Evolutionary conservation across 2,797 vertebrate genomes (phyloP).

Genomic region (Propithecus perrieri): DNA sequence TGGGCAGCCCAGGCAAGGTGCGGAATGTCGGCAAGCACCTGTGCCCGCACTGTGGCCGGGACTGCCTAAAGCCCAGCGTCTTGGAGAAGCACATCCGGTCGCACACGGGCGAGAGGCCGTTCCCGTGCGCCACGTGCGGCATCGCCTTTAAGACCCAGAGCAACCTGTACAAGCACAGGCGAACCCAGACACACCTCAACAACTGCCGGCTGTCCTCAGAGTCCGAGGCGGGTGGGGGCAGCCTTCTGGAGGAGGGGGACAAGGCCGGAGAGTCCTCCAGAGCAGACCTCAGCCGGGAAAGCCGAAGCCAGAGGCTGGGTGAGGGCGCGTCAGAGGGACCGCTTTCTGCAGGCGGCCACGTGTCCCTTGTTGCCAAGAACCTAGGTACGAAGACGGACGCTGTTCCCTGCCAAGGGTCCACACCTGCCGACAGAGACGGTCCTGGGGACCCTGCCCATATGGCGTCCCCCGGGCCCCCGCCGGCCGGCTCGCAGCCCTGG

Average conservation of each 20-base stretch:
- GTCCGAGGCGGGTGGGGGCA: conserved; percentile 84
- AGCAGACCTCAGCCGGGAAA: background rate
- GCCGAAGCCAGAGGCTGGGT: background rate
- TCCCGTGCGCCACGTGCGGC: conserved; percentile 93
- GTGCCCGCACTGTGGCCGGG: conserved; percentile 94
- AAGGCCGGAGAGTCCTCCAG: conserved; percentile 79
- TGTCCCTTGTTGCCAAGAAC: conserved; percentile 54
- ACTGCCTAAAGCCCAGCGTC: conserved; percentile 98
- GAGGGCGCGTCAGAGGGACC: background rate
- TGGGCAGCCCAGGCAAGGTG: conserved; percentile 83
- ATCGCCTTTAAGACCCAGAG: conserved; percentile 99
- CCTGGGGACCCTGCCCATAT: conserved; percentile 24
- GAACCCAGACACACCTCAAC: conserved; percentile 94
- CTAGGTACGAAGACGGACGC: background rate
- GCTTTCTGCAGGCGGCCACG: background rate
- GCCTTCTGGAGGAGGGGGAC: conserved; percentile 83
- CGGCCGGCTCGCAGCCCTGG: conserved; percentile 52
- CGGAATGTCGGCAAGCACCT: conserved; percentile 92
- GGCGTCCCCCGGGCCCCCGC: conserved; percentile 58
- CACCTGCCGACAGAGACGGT: conserved; percentile 66
- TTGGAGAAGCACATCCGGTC: conserved; percentile 97
- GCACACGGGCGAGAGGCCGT: conserved; percentile 97
- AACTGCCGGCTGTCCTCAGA: conserved; percentile 90
- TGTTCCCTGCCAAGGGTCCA: background rate
- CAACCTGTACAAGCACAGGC: conserved; percentile 97